Conservation (phyloP, 2,888 invertebrate species). For the Melanophora roralis region DNA sequence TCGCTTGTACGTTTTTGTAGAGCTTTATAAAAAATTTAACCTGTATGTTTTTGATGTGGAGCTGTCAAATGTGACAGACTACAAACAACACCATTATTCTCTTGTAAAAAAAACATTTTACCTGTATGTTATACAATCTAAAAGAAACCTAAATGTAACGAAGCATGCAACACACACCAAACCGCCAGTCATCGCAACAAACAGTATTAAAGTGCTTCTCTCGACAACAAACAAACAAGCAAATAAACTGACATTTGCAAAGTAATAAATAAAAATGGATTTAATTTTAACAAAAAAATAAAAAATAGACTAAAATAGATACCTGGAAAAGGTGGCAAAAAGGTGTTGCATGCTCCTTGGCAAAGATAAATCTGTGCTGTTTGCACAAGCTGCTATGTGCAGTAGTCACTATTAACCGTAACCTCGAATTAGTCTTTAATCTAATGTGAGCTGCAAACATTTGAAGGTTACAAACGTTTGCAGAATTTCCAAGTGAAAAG, state of each 20-base stretch:
- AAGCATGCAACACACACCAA: conserved; percentile 34
- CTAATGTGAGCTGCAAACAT: conserved; percentile 9
- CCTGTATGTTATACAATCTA: neutral
- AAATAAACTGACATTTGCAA: conserved; percentile 28
- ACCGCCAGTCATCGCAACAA: conserved; percentile 15
- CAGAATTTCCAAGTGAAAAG: conserved; percentile 4
- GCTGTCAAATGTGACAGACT: conserved; percentile 58
- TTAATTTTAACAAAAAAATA: neutral
- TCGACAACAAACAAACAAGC: conserved; percentile 37
- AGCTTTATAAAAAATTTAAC: conserved; percentile 15
- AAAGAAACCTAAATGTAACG: conserved; percentile 21
- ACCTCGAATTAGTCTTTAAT: neutral
- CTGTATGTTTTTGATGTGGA: conserved; percentile 56
- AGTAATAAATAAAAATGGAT: conserved; percentile 12
- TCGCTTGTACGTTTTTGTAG: neutral
- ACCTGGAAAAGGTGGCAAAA: neutral
- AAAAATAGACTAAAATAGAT: conserved; percentile 2
- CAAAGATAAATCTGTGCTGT: conserved; percentile 48
- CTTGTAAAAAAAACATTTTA: conserved; percentile 25
- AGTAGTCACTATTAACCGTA: neutral
- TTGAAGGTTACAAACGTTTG: conserved; percentile 39
- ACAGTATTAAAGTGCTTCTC: conserved; percentile 37
- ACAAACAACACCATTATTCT: conserved; percentile 55
- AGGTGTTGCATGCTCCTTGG: conserved; percentile 28
- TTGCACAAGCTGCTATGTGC: neutral